Evolutionary conservation across 2,113 vertebrate species (phyloP), one percentile per base, ranked within the genome.

Genomic region (Zosterops hypoxanthus): DNA sequence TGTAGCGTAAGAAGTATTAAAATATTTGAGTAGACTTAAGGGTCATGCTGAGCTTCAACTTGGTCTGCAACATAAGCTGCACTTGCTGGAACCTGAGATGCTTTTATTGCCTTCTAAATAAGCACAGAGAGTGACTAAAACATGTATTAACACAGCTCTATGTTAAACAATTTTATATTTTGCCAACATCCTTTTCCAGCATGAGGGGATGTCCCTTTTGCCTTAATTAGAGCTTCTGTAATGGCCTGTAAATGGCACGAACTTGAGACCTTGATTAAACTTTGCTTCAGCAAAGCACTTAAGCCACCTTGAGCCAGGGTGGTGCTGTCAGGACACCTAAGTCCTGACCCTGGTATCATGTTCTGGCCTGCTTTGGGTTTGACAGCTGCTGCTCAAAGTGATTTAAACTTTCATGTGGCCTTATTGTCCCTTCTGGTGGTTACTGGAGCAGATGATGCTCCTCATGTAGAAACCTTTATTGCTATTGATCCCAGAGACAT

Each of bases 321-420:
- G 53, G 71, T 46, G 64, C 55, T 90, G 71, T 86, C 64, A 81
- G 92, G 78, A 94, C 92, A 86, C 44, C 25, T 60, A 90, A 94
- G 82, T 95, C 90, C 80, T 88, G 82, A 85, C 79, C 66, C 82
- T 64, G 1, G 12, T 84, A 49, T 94, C 70, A 6, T 82, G 42
- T 90, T 76, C 66, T 82, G 50, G 42, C 49, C 39, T 90, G 47
- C 65, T 95, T 80, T 29, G 18, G 57, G 72, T 75, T 82, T 90
- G 88, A 59, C 90, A 96, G 91, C 83, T 88, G 85, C 56, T 96
- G 56, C 80, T 94, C 87, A 17, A 18, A 68, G 66, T 65, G 60
- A 73, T 95, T 93, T 46, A 75, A 94, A 61, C 53, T 84, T 84
- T 79, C 18, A 36, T 71, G 52, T 28, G 47, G 50, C 33, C 1